Evolutionary conservation across 2,797 vertebrate genomes (phyloP), one percentile per base, ranked within the genome.

Genomic region (Sebastes steindachneri): DNA sequence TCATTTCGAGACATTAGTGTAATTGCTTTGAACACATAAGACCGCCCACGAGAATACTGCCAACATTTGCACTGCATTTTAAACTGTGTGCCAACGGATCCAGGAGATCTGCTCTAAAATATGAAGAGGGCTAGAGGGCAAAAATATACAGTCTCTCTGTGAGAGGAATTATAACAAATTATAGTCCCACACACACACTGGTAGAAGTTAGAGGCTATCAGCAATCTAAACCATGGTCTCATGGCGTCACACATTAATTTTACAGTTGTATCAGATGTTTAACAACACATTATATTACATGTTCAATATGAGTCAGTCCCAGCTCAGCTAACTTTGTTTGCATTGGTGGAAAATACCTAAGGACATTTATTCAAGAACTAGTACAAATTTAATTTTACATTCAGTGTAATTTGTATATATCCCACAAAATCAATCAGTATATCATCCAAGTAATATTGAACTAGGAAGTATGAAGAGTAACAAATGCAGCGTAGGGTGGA

Each of bases 1-100:
- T 58, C 1, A 72, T 81, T 78, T 65, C 4, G n/a, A 73, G n/a
- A 63, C 66, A 77, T 71, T 68, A 69, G 48, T 26, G 28, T 79
- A 77, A 80, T 80, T 62, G 71, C 53, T 59, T 48, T 57, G 26
- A 80, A 65, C 33, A 35, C 15, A 48, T n/a, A 8, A n/a, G 41
- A 35, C 17, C 55, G 8, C 54, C 26, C 28, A 57, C 1, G 9
- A 54, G 54, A 70, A 64, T 17, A 69, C 8, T 48, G 62, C 5
- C 23, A 77, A 57, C 59, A 29, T 68, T 72, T 66, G 26, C 69
- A 12, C 28, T 67, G 60, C 45, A 29, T 73, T 66, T 79, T 62
- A 26, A 62, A 60, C 12, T 14, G 45, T 57, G 28, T 55, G 17
- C 21, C 25, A 15, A 12, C 23, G 14, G 15, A 45, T 58, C 21